Conservation (phyloP, 2,888 invertebrate species). For the Acronicta aceris region DNA sequence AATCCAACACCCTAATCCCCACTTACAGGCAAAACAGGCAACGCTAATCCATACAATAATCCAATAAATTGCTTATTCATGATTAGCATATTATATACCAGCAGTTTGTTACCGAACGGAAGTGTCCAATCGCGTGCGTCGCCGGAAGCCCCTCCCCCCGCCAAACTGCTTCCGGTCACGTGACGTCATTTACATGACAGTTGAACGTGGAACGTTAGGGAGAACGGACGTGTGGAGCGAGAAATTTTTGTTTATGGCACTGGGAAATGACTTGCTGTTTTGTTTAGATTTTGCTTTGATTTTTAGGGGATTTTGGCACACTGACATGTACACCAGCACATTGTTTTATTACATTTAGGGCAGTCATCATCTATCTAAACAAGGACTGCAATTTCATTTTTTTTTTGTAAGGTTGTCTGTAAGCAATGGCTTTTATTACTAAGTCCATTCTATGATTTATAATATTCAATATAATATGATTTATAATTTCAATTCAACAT, state of each 20-base stretch:
- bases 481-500: too few species aligned
- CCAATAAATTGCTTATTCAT: conserved; percentile 86
- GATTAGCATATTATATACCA: conserved; percentile 86
- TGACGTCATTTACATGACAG: conserved; percentile 89
- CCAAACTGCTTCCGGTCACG: conserved; percentile 87
- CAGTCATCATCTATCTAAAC: too few species aligned
- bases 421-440: too few species aligned
- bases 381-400: too few species aligned
- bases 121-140: conserved; percentile 88
- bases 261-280: conserved; percentile 73
- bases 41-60: conserved; percentile 76
- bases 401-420: too few species aligned
- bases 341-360: not conserved
- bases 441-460: too few species aligned
- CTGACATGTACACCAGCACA: conserved; percentile 20
- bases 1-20: conserved; percentile 39
- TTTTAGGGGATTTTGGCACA: conserved; percentile 48
- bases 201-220: conserved; percentile 70
- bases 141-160: conserved; percentile 83
- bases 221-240: conserved; percentile 72
- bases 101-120: conserved; percentile 85
- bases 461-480: too few species aligned
- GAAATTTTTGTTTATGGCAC: conserved; percentile 73
- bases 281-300: conserved; percentile 54
- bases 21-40: conserved; percentile 61